These are phyloP conservation scores for Tachysurus fulvidraco DNA, from an alignment of 2,113 vertebrate genomes.

Conservation along the genomic window DNA sequence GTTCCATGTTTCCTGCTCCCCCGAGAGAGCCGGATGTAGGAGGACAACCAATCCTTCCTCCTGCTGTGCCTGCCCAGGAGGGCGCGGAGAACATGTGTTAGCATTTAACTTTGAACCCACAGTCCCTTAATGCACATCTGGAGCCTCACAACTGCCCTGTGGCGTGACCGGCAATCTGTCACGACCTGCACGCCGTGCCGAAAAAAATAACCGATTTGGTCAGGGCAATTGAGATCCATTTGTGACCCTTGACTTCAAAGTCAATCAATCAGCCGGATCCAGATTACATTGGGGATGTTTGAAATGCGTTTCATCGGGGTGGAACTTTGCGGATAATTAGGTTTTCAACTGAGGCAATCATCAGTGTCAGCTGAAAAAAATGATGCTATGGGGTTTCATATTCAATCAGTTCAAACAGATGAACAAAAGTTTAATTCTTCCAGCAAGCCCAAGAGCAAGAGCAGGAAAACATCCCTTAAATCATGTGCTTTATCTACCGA, in stretches of 20 bases:
- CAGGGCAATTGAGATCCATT: slow-evolving; percentile 44
- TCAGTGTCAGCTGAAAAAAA: slow-evolving; percentile 37
- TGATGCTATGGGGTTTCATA: background rate
- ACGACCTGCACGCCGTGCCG: slow-evolving; percentile 60
- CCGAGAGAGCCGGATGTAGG: slow-evolving; percentile 57
- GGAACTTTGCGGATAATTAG: slow-evolving; percentile 43
- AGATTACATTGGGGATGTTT: slow-evolving; percentile 37
- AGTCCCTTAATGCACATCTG: slow-evolving; percentile 66
- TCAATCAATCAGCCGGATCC: slow-evolving; percentile 42
- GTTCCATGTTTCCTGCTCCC: slow-evolving; percentile 60
- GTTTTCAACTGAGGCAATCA: slow-evolving; percentile 42
- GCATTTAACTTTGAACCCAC: slow-evolving; percentile 58
- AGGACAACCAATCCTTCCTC: slow-evolving; percentile 57
- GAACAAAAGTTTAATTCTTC: slow-evolving; percentile 21
- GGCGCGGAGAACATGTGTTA: slow-evolving; percentile 54
- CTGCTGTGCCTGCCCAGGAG: slow-evolving; percentile 55
- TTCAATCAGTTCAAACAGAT: background rate
- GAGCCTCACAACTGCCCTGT: slow-evolving; percentile 58
- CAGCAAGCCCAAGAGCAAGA: background rate
- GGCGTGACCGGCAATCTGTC: slow-evolving; percentile 65
- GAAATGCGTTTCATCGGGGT: slow-evolving; percentile 33
- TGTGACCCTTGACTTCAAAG: slow-evolving; percentile 52
- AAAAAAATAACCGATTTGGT: slow-evolving; percentile 66
- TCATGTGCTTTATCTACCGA: background rate
- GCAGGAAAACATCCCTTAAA: background rate